Conservation (phyloP, 2,797 vertebrate species). For the Sebastes taczanowskii region DNA sequence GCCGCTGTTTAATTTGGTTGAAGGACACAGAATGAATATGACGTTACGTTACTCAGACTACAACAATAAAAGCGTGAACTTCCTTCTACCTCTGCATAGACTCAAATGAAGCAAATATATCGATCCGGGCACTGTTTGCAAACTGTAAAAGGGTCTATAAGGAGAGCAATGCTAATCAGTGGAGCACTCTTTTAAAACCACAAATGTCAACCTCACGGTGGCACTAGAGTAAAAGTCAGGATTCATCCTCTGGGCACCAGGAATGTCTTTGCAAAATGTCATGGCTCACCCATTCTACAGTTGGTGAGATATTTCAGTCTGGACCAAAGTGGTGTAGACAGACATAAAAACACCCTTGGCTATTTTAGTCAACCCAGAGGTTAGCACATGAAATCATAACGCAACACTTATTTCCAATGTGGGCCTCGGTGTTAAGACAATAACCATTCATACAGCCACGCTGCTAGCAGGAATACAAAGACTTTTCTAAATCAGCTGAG, state of each 20-base stretch:
- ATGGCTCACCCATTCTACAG: not conserved
- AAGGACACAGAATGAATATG: too few species aligned
- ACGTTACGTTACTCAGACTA: too few species aligned
- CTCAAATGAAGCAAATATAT: too few species aligned
- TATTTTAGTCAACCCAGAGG: not conserved
- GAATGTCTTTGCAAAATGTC: not conserved
- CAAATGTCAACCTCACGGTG: not conserved
- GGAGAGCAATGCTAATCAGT: not conserved
- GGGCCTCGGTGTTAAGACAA: not conserved
- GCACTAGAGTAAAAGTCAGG: not conserved
- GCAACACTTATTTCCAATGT: not conserved
- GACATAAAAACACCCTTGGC: not conserved
- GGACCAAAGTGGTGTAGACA: not conserved
- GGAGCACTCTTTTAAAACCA: not conserved
- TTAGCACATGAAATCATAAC: not conserved
- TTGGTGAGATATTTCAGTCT: not conserved
- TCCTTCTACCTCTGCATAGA: too few species aligned
- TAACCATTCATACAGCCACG: not conserved
- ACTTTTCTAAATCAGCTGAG: slow-evolving; percentile 8
- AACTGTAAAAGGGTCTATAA: not conserved
- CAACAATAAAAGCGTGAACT: too few species aligned
- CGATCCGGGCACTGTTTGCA: too few species aligned
- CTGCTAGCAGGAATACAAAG: not conserved
- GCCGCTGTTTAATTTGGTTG: too few species aligned
- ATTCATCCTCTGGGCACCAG: not conserved